phyloP scores from a whole-genome alignment of 2,113 vertebrate genomes.

The Craseonycteris thonglongyai region DNA sequence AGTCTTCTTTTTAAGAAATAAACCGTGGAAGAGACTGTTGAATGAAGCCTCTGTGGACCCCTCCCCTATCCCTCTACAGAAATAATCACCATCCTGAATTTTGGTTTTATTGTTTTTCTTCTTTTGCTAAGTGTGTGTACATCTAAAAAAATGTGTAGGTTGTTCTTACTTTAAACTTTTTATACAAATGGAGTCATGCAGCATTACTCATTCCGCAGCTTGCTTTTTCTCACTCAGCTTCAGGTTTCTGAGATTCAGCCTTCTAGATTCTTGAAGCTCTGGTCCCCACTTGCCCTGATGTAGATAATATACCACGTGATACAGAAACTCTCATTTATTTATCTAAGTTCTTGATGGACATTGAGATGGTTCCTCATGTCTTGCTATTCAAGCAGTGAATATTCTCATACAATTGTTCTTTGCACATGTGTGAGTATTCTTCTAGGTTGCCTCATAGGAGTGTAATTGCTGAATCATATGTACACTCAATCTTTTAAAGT shows the following conservation, averaged over 20 bases:
- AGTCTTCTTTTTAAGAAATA: conserved; percentile 6
- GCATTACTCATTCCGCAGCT: background rate
- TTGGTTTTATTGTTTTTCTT: conserved; percentile 5
- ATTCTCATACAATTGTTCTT: background rate
- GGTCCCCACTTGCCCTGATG: background rate
- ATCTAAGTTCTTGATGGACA: background rate
- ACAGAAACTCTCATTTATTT: background rate
- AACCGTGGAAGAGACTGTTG: background rate
- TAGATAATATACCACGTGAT: background rate
- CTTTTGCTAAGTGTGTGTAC: background rate
- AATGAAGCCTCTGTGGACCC: background rate
- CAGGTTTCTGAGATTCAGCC: background rate
- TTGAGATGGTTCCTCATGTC: background rate
- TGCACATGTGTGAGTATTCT: background rate
- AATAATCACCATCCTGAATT: background rate
- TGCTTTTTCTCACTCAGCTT: background rate
- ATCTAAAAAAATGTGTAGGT: background rate
- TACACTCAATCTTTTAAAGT: background rate
- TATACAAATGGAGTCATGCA: background rate
- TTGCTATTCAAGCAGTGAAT: background rate
- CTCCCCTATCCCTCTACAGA: background rate
- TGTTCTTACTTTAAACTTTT: background rate
- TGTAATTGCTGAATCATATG: background rate
- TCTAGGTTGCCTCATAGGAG: background rate
- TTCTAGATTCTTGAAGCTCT: background rate